These are phyloP conservation scores for Calephelis virginiensis DNA, from an alignment of 1,140 invertebrate species.

Conservation along the genomic window DNA sequence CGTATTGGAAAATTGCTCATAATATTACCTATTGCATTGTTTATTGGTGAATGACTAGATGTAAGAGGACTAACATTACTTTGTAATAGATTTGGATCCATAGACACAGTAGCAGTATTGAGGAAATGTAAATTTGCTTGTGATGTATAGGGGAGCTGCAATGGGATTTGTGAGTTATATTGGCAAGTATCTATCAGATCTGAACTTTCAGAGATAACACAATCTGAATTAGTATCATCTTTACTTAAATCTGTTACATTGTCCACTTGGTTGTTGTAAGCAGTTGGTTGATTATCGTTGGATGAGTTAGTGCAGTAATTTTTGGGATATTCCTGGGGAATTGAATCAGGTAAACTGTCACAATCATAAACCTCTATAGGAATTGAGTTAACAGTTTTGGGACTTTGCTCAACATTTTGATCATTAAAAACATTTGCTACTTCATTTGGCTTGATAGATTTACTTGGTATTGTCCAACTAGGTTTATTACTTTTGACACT, in stretches of 20 bases:
- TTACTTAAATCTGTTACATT: conserved; percentile 58
- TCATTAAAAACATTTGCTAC: conserved; percentile 31
- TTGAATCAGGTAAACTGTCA: conserved; percentile 59
- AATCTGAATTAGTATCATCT: conserved; percentile 68
- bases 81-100: conserved; percentile 57
- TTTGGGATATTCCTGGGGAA: conserved; percentile 57
- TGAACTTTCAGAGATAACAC: conserved; percentile 58
- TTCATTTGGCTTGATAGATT: conserved; percentile 38
- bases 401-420: conserved; percentile 37
- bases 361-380: conserved; percentile 70
- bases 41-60: conserved; percentile 47
- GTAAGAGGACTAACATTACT: conserved; percentile 53
- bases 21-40: conserved; percentile 52
- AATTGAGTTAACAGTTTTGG: conserved; percentile 55
- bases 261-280: conserved; percentile 44
- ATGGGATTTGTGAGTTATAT: conserved; percentile 44
- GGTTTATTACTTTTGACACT: conserved; percentile 48
- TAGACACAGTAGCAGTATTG: conserved; percentile 50
- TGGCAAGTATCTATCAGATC: conserved; percentile 56
- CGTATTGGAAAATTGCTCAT: conserved; percentile 70
- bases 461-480: conserved; percentile 67
- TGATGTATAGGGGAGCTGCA: conserved; percentile 48
- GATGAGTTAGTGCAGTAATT: conserved; percentile 46
- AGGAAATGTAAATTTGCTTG: conserved; percentile 59
- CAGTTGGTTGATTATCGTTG: conserved; percentile 36